Conservation (phyloP, 2,888 invertebrate genomes). For the Operophtera brumata region DNA sequence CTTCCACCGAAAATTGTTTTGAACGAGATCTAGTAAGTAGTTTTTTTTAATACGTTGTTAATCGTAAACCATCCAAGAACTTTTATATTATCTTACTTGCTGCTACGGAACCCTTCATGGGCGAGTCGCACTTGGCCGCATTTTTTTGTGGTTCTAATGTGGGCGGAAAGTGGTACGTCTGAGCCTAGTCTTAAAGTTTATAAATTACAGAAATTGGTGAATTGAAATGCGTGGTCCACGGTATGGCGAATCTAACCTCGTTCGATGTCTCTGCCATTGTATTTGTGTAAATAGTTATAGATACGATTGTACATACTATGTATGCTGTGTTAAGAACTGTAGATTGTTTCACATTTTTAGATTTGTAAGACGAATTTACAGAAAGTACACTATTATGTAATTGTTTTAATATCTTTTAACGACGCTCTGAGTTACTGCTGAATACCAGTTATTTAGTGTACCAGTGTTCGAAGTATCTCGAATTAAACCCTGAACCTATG, state of each 20-base stretch:
- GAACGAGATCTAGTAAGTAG: too few species aligned
- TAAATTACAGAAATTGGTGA: slow-evolving; percentile 24
- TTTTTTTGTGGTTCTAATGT: too few species aligned
- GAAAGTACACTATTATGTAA: slow-evolving; percentile 46
- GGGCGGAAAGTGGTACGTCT: too few species aligned
- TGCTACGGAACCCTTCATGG: too few species aligned
- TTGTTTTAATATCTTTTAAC: slow-evolving; percentile 39
- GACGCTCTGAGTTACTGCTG: slow-evolving; percentile 10
- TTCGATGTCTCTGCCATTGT: slow-evolving; percentile 59
- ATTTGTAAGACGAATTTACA: slow-evolving; percentile 59
- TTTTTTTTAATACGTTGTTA: too few species aligned
- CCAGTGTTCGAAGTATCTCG: slow-evolving; percentile 14
- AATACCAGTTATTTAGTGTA: slow-evolving; percentile 11
- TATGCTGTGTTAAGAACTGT: slow-evolving; percentile 74
- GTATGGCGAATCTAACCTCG: slow-evolving; percentile 47
- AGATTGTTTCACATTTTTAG: slow-evolving; percentile 71
- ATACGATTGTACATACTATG: slow-evolving; percentile 75
- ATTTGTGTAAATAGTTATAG: slow-evolving; percentile 74
- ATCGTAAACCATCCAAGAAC: too few species aligned
- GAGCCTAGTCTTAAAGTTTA: too few species aligned
- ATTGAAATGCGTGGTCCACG: slow-evolving; percentile 45
- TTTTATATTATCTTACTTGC: too few species aligned
- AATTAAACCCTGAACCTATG: slow-evolving; percentile 10
- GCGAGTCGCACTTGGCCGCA: too few species aligned
- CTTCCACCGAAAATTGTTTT: too few species aligned